These are phyloP conservation scores for Delia radicum DNA, from an alignment of 1,140 invertebrate species.

Conservation along the genomic window DNA sequence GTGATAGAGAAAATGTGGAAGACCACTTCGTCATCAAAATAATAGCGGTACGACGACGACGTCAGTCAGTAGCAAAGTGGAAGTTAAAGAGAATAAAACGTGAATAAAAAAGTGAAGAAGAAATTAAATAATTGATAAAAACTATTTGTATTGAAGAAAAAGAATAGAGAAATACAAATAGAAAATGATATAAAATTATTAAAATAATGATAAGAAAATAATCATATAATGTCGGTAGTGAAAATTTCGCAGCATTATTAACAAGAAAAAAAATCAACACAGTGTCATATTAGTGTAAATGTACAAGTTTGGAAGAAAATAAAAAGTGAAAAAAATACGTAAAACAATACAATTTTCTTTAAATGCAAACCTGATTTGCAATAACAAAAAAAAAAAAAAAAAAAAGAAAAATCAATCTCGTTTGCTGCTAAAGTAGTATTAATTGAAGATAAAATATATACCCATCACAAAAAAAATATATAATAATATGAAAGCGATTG, in stretches of 20 bases:
- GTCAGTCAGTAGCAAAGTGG: slow-evolving; percentile 12
- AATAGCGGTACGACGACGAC: background rate
- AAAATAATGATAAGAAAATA: background rate
- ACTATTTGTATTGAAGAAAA: too few species aligned
- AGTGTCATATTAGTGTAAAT: background rate
- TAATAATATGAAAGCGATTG: background rate
- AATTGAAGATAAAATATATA: background rate
- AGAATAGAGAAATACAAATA: too few species aligned
- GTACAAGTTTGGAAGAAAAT: background rate
- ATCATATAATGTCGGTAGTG: background rate
- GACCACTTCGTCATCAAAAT: background rate
- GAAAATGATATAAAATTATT: too few species aligned
- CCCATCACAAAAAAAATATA: background rate
- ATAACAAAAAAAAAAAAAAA: too few species aligned
- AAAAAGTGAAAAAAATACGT: background rate
- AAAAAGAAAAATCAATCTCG: too few species aligned
- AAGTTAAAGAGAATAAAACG: slow-evolving; percentile 11
- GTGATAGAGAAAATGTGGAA: background rate
- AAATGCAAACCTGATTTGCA: too few species aligned
- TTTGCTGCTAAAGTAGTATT: too few species aligned
- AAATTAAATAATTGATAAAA: background rate
- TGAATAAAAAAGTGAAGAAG: slow-evolving; percentile 3
- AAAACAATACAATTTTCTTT: background rate
- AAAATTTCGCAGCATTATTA: background rate
- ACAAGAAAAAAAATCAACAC: background rate